These are phyloP conservation scores for Periplaneta americana DNA, from an alignment of 1,140 invertebrate genomes.

Conservation along the genomic window DNA sequence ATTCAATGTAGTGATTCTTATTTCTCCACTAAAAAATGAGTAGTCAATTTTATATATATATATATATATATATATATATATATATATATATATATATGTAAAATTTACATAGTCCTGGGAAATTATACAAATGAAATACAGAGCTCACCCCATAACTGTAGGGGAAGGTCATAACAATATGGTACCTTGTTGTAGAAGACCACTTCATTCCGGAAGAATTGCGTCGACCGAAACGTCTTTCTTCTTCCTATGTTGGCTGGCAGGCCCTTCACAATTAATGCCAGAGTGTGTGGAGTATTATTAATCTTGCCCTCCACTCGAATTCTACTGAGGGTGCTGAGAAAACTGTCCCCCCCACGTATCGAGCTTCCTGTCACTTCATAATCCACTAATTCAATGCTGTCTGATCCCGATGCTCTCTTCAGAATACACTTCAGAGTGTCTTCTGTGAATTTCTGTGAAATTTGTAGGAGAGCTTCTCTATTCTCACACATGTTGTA, in stretches of 20 bases:
- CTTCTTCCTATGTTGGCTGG: constrained; percentile 52
- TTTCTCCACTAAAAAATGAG: no score
- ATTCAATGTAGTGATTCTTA: no score
- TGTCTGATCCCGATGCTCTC: constrained; percentile 32
- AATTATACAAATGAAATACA: no score
- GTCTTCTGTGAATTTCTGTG: constrained; percentile 37
- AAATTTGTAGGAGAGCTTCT: background rate
- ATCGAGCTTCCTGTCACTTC: constrained; percentile 33
- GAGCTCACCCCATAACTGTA: no score
- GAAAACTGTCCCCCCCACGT: constrained; percentile 59
- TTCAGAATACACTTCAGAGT: constrained; percentile 38
- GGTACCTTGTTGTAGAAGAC: constrained; percentile 56
- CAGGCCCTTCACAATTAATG: constrained; percentile 55
- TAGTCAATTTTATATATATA: no score
- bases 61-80: no score
- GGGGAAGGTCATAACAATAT: no score
- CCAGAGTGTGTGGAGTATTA: constrained; percentile 22
- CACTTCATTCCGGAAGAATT: constrained; percentile 64
- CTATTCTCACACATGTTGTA: background rate
- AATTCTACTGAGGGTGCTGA: constrained; percentile 52
- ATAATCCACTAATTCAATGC: constrained; percentile 41
- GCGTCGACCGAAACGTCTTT: constrained; percentile 54
- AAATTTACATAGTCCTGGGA: no score
- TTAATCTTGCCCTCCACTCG: constrained; percentile 41
- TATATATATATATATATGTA: no score